Evolutionary conservation across 92 coral and sea anemone genomes (phyloP).

Genomic region (Parazoanthus swiftii): DNA sequence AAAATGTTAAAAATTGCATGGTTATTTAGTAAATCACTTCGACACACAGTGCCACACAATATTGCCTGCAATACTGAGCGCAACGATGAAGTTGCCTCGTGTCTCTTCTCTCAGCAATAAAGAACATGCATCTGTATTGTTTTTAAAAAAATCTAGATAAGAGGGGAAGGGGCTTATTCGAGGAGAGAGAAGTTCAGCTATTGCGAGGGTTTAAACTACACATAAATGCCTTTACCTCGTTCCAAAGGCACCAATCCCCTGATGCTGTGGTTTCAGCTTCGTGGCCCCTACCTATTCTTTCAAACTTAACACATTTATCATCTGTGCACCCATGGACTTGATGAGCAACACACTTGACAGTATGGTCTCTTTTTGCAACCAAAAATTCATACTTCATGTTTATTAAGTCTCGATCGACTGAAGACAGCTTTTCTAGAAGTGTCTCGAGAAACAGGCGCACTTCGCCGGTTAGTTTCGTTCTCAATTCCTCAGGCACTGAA

Average conservation of each 20-base stretch:
- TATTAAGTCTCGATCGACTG: neutral
- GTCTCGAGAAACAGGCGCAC: constrained; percentile 25
- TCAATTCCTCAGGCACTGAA: neutral
- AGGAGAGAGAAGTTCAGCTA: neutral
- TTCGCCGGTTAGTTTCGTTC: neutral
- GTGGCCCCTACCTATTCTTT: neutral
- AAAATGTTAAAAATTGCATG: too few species aligned
- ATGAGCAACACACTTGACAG: neutral
- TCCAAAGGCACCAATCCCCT: constrained; percentile 9
- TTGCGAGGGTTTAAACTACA: neutral
- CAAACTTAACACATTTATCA: constrained; percentile 7
- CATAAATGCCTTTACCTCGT: neutral
- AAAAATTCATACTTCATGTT: neutral
- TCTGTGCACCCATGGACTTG: neutral
- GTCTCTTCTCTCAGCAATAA: too few species aligned
- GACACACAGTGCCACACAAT: too few species aligned
- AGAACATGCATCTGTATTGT: too few species aligned
- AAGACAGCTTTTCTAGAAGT: neutral
- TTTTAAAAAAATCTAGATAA: too few species aligned
- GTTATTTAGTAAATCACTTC: too few species aligned
- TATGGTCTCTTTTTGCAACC: neutral
- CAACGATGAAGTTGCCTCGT: too few species aligned
- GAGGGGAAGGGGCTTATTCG: neutral
- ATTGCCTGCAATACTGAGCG: too few species aligned
- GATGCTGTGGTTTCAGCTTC: constrained; percentile 1